Evolutionary conservation across 2,113 vertebrate genomes (phyloP).

Genomic region (Paradisaea rubra): DNA sequence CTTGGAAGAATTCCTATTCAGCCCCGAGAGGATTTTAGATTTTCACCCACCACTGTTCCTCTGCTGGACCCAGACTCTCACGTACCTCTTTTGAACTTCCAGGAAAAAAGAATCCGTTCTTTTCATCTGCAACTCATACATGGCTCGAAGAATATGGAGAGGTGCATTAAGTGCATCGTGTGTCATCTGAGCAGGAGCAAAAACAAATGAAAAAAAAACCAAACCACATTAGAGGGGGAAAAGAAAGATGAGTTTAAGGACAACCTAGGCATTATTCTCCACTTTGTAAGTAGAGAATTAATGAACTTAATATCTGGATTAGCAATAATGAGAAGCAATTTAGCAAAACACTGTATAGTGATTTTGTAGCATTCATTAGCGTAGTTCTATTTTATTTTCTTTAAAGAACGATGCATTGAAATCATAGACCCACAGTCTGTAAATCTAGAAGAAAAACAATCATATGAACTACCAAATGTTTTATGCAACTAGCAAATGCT

Average conservation of each 20-base stretch:
- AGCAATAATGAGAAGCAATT: background rate
- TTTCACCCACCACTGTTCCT: background rate
- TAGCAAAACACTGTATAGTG: background rate
- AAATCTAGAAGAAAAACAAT: background rate
- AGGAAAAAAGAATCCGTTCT: conserved; percentile 92
- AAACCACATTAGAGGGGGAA: background rate
- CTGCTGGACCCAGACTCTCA: background rate
- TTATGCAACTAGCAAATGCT: background rate
- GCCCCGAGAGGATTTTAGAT: background rate
- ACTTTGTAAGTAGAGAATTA: background rate
- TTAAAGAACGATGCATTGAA: background rate
- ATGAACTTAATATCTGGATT: background rate
- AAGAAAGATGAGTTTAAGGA: background rate
- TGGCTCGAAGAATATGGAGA: conserved; percentile 89
- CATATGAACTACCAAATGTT: background rate
- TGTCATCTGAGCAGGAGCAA: conserved; percentile 78
- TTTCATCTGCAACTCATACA: conserved; percentile 96
- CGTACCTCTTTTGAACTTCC: conserved; percentile 93
- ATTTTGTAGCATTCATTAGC: background rate
- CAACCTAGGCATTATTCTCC: background rate
- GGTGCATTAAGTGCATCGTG: conserved; percentile 94
- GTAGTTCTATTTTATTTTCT: background rate
- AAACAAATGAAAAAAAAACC: background rate
- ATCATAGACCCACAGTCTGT: background rate
- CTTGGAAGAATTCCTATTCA: background rate